Conservation (phyloP, 2,888 invertebrate species). For the Leucophenga montana region DNA sequence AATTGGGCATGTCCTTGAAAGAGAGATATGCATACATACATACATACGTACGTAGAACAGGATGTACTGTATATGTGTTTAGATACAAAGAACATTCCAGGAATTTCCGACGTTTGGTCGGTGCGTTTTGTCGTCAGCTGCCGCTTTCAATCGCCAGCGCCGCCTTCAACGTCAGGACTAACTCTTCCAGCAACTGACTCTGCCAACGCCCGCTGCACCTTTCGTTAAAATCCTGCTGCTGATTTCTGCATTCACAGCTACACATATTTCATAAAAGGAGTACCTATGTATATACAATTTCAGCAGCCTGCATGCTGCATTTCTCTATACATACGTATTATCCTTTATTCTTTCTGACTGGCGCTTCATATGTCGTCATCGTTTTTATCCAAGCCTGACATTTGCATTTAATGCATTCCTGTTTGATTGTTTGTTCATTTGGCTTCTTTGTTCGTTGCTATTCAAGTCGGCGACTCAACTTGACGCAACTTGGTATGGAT, state of each 20-base stretch:
- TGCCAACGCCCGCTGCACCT: background rate
- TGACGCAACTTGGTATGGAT: background rate
- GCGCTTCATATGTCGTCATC: background rate
- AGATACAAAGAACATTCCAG: no score
- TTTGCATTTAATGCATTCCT: slow-evolving; percentile 16
- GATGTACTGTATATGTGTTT: no score
- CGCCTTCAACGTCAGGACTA: background rate
- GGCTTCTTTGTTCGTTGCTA: background rate
- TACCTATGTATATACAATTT: no score
- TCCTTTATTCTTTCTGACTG: background rate
- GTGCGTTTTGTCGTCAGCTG: background rate
- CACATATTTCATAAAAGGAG: no score
- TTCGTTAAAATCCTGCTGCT: slow-evolving; percentile 10
- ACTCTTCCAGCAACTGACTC: no score
- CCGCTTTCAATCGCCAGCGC: background rate
- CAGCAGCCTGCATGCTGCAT: no score
- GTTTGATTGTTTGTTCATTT: slow-evolving; percentile 1
- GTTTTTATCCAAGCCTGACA: background rate
- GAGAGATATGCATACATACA: background rate
- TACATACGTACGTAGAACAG: background rate
- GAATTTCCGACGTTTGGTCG: no score
- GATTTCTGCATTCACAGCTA: background rate
- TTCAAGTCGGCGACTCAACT: background rate
- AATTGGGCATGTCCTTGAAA: slow-evolving; percentile 24
- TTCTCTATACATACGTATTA: no score